Base-by-base conservation (phyloP, 1,140 invertebrate species). In the Rhysida immarginata region DNA sequence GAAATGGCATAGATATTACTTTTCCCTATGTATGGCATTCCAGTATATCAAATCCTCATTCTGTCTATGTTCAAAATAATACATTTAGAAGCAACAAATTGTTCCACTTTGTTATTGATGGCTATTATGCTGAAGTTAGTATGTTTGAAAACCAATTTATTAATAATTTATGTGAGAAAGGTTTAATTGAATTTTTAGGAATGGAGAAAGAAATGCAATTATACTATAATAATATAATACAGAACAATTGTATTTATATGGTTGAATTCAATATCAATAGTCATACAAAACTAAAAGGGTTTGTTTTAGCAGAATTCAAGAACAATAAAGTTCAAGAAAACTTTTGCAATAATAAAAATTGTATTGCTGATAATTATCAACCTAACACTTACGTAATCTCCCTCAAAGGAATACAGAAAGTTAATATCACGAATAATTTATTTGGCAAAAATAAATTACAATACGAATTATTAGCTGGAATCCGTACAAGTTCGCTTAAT, bases 11-110 rank as follows among this genome's bases (percentile, higher is more conserved):
- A 58, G 81, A 90, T 64, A 73, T 96, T 1, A 75, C 78, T 0
- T 68, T 96, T 14, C 92, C 93, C 0, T 95, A 95, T 65, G 88
- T 94, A 11, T 95, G 89, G 87, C 82, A 94, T 61, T 93, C 95
- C 62, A 86, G 93, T 65, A 88, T 93, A 68, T 94, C 94, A 66
- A 90, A 88, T 60, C 93, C 89, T 0, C 92, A 96, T 69, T 83
- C 85, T 0, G 75, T 96, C 23, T 84, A 81, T 62, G 79, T 95
- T 61, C 77, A 81, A 51, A 89, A 96, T 61, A 90, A 90, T 60
- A 85, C 83, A 0, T 89, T 95, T 78, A 73, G 79, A 26, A 76
- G 81, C 58, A 98, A 97, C 67, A 71, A 79, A n/a, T 78, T 86
- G 25, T 96, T 97, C 66, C 80, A 77, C 18, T 78, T 96, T 41